These are phyloP conservation scores for Hypomecis punctinalis DNA, from an alignment of 2,888 invertebrate genomes.

Conservation along the genomic window DNA sequence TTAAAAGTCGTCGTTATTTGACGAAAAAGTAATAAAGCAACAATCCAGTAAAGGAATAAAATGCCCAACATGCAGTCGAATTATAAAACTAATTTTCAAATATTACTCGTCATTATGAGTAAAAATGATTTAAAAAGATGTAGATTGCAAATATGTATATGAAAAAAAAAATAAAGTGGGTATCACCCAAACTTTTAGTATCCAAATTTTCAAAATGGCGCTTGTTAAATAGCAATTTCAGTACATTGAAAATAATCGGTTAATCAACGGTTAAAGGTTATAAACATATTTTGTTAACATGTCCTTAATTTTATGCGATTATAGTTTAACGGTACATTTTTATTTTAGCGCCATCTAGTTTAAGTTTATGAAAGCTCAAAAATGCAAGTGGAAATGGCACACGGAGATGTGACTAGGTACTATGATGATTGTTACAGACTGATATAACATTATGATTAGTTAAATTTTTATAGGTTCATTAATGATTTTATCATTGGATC, in stretches of 20 bases:
- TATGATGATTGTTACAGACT: slow-evolving; percentile 17
- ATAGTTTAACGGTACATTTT: slow-evolving; percentile 12
- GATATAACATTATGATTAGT: slow-evolving; percentile 8
- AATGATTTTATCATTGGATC: no score
- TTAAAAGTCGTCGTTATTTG: slow-evolving; percentile 20
- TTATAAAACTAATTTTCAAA: slow-evolving; percentile 23
- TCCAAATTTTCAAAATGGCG: slow-evolving; percentile 44
- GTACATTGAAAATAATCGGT: not conserved
- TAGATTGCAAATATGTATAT: slow-evolving; percentile 37
- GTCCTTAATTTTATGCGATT: slow-evolving; percentile 18
- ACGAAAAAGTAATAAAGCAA: slow-evolving; percentile 19
- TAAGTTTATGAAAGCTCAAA: slow-evolving; percentile 29
- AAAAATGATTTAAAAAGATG: slow-evolving; percentile 15
- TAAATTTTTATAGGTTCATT: no score
- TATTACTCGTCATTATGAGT: slow-evolving; percentile 24
- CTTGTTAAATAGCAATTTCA: not conserved
- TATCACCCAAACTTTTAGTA: slow-evolving; percentile 48
- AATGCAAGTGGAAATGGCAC: slow-evolving; percentile 59
- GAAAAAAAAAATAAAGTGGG: slow-evolving; percentile 40
- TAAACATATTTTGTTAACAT: slow-evolving; percentile 7
- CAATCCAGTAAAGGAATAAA: slow-evolving; percentile 24
- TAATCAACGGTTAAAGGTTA: not conserved
- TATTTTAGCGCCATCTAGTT: slow-evolving; percentile 38
- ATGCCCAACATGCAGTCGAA: slow-evolving; percentile 40
- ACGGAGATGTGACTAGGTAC: slow-evolving; percentile 61